Evolutionary conservation across 2,888 invertebrate genomes (phyloP).

Genomic region (Hemithea aestivaria): DNA sequence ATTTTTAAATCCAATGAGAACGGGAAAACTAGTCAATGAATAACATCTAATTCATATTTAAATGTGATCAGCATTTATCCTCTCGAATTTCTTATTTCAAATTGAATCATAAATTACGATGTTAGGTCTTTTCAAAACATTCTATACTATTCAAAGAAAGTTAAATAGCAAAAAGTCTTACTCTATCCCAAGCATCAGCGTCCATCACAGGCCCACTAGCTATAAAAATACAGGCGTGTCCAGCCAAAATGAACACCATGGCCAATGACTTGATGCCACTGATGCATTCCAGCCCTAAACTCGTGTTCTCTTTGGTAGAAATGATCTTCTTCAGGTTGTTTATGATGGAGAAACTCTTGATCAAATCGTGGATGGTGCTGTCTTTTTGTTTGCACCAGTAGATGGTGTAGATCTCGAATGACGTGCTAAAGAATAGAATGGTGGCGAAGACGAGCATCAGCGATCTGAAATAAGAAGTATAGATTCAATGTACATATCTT

Average conservation of each 20-base stretch:
- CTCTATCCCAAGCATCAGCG: slow-evolving; percentile 80
- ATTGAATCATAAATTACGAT: too few relatives aligned
- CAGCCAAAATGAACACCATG: slow-evolving; percentile 83
- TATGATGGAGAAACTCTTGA: slow-evolving; percentile 79
- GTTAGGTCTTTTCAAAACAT: too few relatives aligned
- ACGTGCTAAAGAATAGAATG: slow-evolving; percentile 65
- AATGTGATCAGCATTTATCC: too few relatives aligned
- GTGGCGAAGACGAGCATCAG: slow-evolving; percentile 64
- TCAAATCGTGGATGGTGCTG: slow-evolving; percentile 42
- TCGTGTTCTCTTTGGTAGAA: slow-evolving; percentile 75
- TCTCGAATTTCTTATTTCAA: too few relatives aligned
- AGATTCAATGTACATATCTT: too few relatives aligned
- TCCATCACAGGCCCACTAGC: slow-evolving; percentile 84
- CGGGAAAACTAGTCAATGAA: too few relatives aligned
- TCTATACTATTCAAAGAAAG: too few relatives aligned
- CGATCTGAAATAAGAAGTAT: slow-evolving; percentile 53
- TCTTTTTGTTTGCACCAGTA: slow-evolving; percentile 49
- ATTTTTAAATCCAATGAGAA: too few relatives aligned
- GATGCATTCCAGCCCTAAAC: slow-evolving; percentile 81
- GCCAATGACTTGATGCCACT: slow-evolving; percentile 83
- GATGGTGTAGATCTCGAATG: slow-evolving; percentile 65
- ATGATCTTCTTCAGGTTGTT: slow-evolving; percentile 80
- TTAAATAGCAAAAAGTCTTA: too few relatives aligned
- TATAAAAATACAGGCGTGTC: slow-evolving; percentile 83
- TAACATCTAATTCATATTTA: too few relatives aligned